Conservation (phyloP, 30 jellyfish, hydroid and myxozoan species). For the Pelagia noctiluca region DNA sequence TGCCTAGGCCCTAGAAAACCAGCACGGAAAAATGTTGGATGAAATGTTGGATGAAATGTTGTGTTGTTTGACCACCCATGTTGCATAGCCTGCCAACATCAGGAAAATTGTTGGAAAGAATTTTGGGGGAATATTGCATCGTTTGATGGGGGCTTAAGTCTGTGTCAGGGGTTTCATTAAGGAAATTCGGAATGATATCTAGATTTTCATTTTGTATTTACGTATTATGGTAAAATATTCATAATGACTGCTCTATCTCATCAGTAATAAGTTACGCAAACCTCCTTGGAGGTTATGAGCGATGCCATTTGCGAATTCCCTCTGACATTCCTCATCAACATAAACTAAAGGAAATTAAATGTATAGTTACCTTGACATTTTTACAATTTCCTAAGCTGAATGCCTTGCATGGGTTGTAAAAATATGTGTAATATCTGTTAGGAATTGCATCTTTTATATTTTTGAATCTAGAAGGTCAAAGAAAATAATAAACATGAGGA, state of each 20-base stretch:
- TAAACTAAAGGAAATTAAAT: background rate
- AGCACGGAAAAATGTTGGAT: too few species aligned
- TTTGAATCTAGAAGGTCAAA: conserved; percentile 3
- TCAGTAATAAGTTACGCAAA: background rate
- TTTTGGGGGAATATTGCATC: too few species aligned
- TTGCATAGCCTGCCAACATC: too few species aligned
- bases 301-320: background rate
- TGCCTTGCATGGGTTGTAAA: conserved; percentile 45
- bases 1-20: too few species aligned
- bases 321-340: conserved; percentile 11
- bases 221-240: background rate
- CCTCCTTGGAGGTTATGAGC: too few species aligned
- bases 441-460: background rate
- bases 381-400: conserved; percentile 15
- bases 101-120: too few species aligned
- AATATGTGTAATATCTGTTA: conserved; percentile 5
- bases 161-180: too few species aligned
- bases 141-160: too few species aligned
- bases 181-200: too few species aligned
- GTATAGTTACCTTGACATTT: conserved; percentile 25
- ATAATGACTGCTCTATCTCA: background rate
- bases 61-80: too few species aligned
- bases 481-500: too few species aligned
- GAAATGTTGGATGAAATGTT: too few species aligned
- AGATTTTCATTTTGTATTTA: background rate